Percentiles rank a stretch among this genome's conserved stretches.
Conservation (phyloP, 2,113 vertebrate genomes). For the Laterallus jamaicensis region DNA sequence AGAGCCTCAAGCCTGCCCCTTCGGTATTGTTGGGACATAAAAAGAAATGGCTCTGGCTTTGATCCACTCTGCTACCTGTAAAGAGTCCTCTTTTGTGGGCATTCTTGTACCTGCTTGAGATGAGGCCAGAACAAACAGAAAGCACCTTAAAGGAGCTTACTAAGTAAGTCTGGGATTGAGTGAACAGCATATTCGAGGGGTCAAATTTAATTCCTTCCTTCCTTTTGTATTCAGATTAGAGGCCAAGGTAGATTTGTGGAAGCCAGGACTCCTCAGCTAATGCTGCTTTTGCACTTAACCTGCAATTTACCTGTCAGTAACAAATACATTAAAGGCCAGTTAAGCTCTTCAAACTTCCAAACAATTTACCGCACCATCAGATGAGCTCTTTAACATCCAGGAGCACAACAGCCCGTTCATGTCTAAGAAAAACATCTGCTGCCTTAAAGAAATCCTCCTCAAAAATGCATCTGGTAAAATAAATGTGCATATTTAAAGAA, state of each 20-base stretch:
- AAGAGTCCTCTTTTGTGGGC: constrained; percentile 69
- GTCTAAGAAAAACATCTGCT: constrained; percentile 37
- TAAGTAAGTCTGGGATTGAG: constrained; percentile 79
- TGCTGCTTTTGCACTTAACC: constrained; percentile 93
- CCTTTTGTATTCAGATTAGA: constrained; percentile 97
- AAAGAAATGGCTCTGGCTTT: constrained; percentile 50
- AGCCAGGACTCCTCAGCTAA: constrained; percentile 86
- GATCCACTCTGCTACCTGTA: constrained; percentile 62
- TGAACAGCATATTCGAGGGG: constrained; percentile 84
- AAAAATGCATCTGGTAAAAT: constrained; percentile 25
- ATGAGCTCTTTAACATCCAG: constrained; percentile 23
- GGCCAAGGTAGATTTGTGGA: constrained; percentile 90
- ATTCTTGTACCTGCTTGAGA: constrained; percentile 74
- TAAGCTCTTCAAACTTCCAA: constrained; percentile 68
- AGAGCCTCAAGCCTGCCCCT: neutral
- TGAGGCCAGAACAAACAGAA: constrained; percentile 79
- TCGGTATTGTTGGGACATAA: neutral
- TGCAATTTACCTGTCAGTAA: constrained; percentile 96
- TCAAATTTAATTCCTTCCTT: constrained; percentile 90
- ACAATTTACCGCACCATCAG: constrained; percentile 56
- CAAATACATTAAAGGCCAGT: constrained; percentile 69
- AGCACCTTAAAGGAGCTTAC: constrained; percentile 75
- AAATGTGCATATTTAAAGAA: constrained; percentile 51
- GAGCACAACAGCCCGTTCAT: neutral
- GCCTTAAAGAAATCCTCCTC: neutral